Evolutionary conservation across 2,888 invertebrate species (phyloP), one percentile per base, ranked within the genome.

Genomic region (Cylloceria caligata): DNA sequence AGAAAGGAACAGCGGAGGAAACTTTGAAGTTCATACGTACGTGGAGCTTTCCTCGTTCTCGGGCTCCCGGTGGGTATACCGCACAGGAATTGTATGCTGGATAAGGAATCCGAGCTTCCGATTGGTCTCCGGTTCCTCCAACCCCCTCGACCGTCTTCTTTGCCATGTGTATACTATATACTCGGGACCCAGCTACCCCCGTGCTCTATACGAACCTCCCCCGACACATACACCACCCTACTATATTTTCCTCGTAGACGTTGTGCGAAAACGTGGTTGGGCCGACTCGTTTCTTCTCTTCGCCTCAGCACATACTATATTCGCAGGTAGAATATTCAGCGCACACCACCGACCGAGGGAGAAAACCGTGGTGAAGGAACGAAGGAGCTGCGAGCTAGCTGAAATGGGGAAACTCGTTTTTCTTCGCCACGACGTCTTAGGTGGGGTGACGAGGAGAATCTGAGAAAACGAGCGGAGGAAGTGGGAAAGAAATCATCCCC

Each of bases 81-180:
- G 87, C 74, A 79, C 71, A 67, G 81, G 39, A 74, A 71, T 79
- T 55, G 71, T 55, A 45, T 68, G 75, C 75, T 85, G 89, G 87
- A 90, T 90, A 90, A 92, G 91, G 91, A 91, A 91, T 89, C 89
- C 91, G 88, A 87, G 91, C 91, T 92, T 91, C 91, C 92, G 92
- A 92, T 92, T 92, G 92, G 92, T 91, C 82, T 75, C 75, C 85
- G 86, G 81, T 83, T 85, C 85, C 83, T 84, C 86, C 85, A 85
- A 86, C 87, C 87, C 85, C 88, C 86, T 79, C 75, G 75, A 67
- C 47, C 74, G 74, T 82, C 79, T 79, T 64, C 64, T 57, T 52
- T 11, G 49, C 55, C 68, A 49, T 68, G 81, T 64, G 57, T 52
- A 60, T 73, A 52, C 71, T 30, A 30, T 49, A 72, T 72, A 77